These are phyloP conservation scores for Epinotia brunnichana DNA, from an alignment of 2,888 invertebrate genomes.

Conservation along the genomic window DNA sequence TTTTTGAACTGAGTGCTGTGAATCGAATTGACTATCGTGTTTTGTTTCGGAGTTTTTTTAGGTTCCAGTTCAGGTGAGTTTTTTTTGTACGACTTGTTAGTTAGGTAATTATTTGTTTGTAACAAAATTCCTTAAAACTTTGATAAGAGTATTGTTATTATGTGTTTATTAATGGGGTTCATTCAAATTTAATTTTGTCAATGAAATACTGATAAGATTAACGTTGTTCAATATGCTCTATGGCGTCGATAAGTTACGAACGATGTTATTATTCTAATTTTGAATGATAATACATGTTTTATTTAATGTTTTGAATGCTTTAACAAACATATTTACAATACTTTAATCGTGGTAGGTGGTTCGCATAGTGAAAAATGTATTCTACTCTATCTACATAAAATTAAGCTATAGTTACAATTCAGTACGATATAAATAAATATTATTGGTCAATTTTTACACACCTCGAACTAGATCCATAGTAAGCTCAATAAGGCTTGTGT, in stretches of 20 bases:
- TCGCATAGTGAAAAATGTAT: not conserved
- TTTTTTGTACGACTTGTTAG: not conserved
- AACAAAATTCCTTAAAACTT: slow-evolving; percentile 28
- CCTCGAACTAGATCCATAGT: no score
- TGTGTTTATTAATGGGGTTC: slow-evolving; percentile 12
- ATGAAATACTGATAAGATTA: slow-evolving; percentile 9
- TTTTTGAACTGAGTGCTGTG: slow-evolving; percentile 71
- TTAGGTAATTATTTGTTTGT: slow-evolving; percentile 5
- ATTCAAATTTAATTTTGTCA: slow-evolving; percentile 22
- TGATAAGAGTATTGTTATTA: slow-evolving; percentile 34
- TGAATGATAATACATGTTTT: slow-evolving; percentile 3
- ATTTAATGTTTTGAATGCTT: not conserved
- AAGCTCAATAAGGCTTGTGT: no score
- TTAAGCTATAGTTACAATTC: no score
- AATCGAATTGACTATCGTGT: slow-evolving; percentile 61
- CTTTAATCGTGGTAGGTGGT: not conserved
- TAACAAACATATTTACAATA: not conserved
- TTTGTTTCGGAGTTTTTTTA: slow-evolving; percentile 50
- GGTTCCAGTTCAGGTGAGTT: slow-evolving; percentile 51
- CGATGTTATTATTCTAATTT: not conserved
- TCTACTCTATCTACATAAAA: no score
- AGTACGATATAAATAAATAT: no score
- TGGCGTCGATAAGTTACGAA: not conserved
- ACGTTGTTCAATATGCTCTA: not conserved
- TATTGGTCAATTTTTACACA: no score